Base-by-base conservation (phyloP, 2,113 vertebrate species). In the Python bivittatus region DNA sequence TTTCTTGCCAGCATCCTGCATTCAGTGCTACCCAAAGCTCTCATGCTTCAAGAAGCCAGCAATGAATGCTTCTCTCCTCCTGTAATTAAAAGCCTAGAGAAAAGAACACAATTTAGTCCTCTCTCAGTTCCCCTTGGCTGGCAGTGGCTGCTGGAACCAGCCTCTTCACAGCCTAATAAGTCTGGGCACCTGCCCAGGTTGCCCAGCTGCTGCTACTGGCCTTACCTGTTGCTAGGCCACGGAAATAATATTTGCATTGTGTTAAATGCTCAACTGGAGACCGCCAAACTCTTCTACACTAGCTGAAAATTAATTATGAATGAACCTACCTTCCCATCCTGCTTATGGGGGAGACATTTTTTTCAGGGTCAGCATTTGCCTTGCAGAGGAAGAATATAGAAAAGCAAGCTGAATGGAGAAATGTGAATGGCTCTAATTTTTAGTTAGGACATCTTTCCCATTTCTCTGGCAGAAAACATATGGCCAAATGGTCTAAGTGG, bases 131-230 rank as follows among this genome's bases (percentile, higher is more conserved):
- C 27, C 20, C n/a, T 44, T 84, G 53, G 68, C 87, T 84, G 54
- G 86, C 54, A 92, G 42, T 23, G 4, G 25, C 25, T 58, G 53
- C 17, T 72, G 12, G 52, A 57, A n/a, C n/a, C 20, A 64, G 33
- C 54, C 54, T 72, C 86, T 88, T 83, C 27, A 25, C 68, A 25
- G 86, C 54, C 54, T 48, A 83, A 83, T 79, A 56, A 25, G 25
- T 92, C 54, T 88, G 91, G 91, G 91, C 64, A 88, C 9, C 27
- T 57, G 38, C 91, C 84, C 91, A 91, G 33, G n/a, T 86, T 54
- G 44, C 60, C 85, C 85, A 79, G 85, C 91, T 92, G 85, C 91
- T 83, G 68, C 53, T 84, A 10, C 42, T 5, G 91, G 20, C 42
- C 23, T 48, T 79, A 60, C 38, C 85, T 23, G 92, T 58, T 88